Evolutionary conservation across 2,888 invertebrate genomes (phyloP), one percentile per base, ranked within the genome.

Genomic region (Dasysyrphus tricinctus): DNA sequence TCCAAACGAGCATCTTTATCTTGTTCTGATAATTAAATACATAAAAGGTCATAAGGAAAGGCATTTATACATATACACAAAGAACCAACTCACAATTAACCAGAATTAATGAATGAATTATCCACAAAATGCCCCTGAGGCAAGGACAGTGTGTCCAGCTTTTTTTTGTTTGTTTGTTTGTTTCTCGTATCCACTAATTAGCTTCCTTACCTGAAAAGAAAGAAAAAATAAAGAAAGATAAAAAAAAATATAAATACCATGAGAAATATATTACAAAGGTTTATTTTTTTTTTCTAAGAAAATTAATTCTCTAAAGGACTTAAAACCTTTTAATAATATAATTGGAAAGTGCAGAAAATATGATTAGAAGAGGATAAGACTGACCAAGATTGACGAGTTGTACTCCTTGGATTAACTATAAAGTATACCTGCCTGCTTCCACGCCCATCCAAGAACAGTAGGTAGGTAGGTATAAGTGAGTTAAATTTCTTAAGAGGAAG

Each of bases 141-240:
- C 11, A 61, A 67, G 54, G 47, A 63, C 37, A 65, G 19, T 42
- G 49, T 11, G 47, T 69, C 61, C 56, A 74, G 24, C 19, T 44
- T 63, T 57, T 74, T 42, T 47, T 65, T 47, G 44, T 12, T 37
- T 7, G n/a, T 42, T 1, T 69, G 44, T 61, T 63, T 49, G 67
- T 44, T 47, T 8, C 34, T 59, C 19, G 19, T 29, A 29, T 29
- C n/a, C 54, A 61, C 77, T 86, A 86, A 86, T 86, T 86, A 86
- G 85, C 77, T 73, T 78, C 65, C 85, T 81, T 86, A 86, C 85
- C 85, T 86, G 85, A 14, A 69, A 78, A 29, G 70, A 72, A 14
- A 70, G 51, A 34, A 51, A 76, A 34, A 37, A 69, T 12, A 24
- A 56, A 47, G n/a, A 51, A 34, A 16, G 65, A n/a, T n/a, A n/a